phyloP scores from a whole-genome alignment of 2,113 vertebrate genomes.

The Synodontis membranacea region DNA sequence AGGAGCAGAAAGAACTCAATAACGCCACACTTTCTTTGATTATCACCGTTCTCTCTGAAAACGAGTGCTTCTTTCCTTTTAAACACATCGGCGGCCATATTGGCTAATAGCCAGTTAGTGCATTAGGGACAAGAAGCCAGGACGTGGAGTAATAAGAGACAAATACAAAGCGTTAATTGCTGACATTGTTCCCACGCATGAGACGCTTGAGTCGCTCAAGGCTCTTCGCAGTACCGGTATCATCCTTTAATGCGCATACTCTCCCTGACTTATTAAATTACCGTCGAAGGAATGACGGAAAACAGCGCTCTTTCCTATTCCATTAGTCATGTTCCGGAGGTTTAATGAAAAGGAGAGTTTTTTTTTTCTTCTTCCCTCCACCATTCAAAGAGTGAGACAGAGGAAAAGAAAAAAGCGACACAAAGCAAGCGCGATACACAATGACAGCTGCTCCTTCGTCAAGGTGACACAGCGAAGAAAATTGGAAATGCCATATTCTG shows the following conservation, averaged over 20 bases:
- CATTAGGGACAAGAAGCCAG: slow-evolving; percentile 35
- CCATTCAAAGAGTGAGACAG: slow-evolving; percentile 32
- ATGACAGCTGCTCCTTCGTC: slow-evolving; percentile 50
- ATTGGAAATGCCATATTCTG: slow-evolving; percentile 59
- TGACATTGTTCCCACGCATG: slow-evolving; percentile 25
- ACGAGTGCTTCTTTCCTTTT: slow-evolving; percentile 12
- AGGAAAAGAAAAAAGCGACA: slow-evolving; percentile 11
- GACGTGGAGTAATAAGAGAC: slow-evolving; percentile 24
- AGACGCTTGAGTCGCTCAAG: slow-evolving; percentile 8
- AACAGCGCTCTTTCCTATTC: not conserved
- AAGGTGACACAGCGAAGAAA: slow-evolving; percentile 61
- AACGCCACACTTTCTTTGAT: not conserved
- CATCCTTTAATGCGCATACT: slow-evolving; percentile 13
- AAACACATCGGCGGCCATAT: slow-evolving; percentile 32
- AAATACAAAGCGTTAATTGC: slow-evolving; percentile 33
- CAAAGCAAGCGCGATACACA: slow-evolving; percentile 44
- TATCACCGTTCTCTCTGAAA: not conserved
- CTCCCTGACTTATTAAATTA: slow-evolving; percentile 18
- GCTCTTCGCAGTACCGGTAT: not conserved
- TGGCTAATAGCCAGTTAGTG: slow-evolving; percentile 41
- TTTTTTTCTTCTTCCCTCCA: slow-evolving; percentile 13
- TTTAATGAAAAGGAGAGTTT: not conserved
- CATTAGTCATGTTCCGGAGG: slow-evolving; percentile 8
- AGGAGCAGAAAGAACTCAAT: not conserved
- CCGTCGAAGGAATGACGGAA: not conserved